phyloP scores from a whole-genome alignment of 2,888 invertebrate genomes.

The Diarsia dahlii region DNA sequence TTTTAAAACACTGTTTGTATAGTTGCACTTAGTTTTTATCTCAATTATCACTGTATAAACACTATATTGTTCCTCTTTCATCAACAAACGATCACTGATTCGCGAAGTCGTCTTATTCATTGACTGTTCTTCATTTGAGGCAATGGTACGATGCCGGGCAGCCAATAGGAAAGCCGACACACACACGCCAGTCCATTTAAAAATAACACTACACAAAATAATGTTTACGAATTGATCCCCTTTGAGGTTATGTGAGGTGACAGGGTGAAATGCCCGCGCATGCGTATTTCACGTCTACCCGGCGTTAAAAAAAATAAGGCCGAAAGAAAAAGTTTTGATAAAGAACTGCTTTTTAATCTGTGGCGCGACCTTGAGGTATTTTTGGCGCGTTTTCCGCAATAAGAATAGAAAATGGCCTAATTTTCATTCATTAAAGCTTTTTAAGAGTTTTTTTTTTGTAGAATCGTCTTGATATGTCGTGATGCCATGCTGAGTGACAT shows the following conservation, averaged over 20 bases:
- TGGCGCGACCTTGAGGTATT: constrained; percentile 22
- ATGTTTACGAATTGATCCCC: constrained; percentile 59
- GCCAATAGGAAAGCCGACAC: constrained; percentile 67
- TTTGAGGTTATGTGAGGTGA: constrained; percentile 72
- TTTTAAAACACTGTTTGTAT: constrained; percentile 21
- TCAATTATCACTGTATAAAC: constrained; percentile 39
- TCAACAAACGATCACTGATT: constrained; percentile 49
- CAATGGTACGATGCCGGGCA: constrained; percentile 71
- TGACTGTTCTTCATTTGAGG: constrained; percentile 66
- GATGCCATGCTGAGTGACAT: background rate
- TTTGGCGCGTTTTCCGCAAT: constrained; percentile 34
- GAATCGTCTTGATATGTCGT: background rate
- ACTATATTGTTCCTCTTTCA: constrained; percentile 26
- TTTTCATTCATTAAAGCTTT: background rate
- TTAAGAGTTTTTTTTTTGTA: background rate
- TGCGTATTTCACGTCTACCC: constrained; percentile 64
- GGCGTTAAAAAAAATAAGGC: constrained; percentile 39
- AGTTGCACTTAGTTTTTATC: constrained; percentile 27
- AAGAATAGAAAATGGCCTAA: constrained; percentile 11
- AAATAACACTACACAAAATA: constrained; percentile 56
- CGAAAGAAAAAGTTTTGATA: constrained; percentile 30
- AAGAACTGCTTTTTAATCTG: constrained; percentile 36
- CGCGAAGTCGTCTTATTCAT: constrained; percentile 45
- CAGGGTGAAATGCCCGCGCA: constrained; percentile 68
- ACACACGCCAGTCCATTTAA: constrained; percentile 55